These are phyloP conservation scores for Trimorus sp. DNA, from an alignment of 2,888 invertebrate species.

Conservation along the genomic window DNA sequence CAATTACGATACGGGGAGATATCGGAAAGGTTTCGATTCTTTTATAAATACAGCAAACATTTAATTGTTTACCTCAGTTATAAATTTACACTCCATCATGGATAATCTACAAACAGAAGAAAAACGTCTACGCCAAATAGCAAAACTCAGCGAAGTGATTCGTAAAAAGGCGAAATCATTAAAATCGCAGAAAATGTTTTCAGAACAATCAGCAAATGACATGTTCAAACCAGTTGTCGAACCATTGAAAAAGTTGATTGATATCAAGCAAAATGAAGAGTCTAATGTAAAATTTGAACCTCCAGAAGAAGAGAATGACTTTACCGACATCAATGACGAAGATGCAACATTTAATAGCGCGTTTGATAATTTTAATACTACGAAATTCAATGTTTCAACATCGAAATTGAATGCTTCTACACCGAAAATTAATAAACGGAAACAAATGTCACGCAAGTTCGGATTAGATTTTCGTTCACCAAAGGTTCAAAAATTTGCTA, in stretches of 20 bases:
- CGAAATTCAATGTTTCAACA: no score
- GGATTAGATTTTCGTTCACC: no score
- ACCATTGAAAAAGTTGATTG: constrained; percentile 17
- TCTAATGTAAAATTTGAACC: neutral
- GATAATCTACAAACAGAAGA: neutral
- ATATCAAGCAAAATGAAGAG: constrained; percentile 3
- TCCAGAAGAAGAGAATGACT: no score
- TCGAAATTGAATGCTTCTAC: no score
- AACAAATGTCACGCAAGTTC: no score
- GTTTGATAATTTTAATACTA: no score
- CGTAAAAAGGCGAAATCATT: constrained; percentile 38
- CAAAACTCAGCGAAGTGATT: constrained; percentile 60
- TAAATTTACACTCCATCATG: neutral
- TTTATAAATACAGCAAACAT: constrained; percentile 3
- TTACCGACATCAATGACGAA: no score
- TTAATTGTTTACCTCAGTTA: no score
- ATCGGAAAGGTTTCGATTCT: constrained; percentile 1
- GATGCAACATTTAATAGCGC: no score
- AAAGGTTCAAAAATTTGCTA: no score
- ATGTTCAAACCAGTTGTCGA: constrained; percentile 19
- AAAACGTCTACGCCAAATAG: constrained; percentile 7
- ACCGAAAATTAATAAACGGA: no score
- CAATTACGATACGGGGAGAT: neutral
- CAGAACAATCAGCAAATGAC: constrained; percentile 13
- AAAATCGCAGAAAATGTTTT: constrained; percentile 14